Base-by-base conservation (phyloP, 2,797 vertebrate species). In the Catamblyrhynchus diadema region DNA sequence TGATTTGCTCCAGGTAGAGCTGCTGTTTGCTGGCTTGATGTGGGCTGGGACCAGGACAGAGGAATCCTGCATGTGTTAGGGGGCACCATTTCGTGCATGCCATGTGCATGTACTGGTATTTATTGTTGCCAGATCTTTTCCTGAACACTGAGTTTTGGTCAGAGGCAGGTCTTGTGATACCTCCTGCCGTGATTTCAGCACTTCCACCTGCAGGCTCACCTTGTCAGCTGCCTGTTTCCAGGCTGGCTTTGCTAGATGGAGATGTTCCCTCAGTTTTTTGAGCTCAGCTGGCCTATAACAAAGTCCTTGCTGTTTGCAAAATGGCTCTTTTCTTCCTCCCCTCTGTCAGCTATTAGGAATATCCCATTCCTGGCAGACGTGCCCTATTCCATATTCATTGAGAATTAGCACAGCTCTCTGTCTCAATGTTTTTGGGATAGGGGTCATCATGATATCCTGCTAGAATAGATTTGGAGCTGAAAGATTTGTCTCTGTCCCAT, bases 101-200 rank as follows among this genome's bases (percentile, higher is more conserved):
- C 27, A 9, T 5, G 6, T 45, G n/a, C 32, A 22, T 0, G 12
- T 15, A 6, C 5, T 0, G 0, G 39, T 21, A 21, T n/a, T 35
- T 42, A 22, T 60, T 39, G 17, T 9, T 39, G 33, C 50, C 62
- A 69, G 21, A 13, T 69, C 47, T 48, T 80, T 19, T 65, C 23
- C 71, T 66, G 75, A 75, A 39, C 41, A 7, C 12, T 25, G 33
- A 9, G 18, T 19, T 86, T 72, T 61, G 66, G 69, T n/a, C 51
- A 84, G 84, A 71, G 47, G 10, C 39, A 47, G 47, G 6, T 14
- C 39, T 66, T 83, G 84, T 65, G 81, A 47, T 6, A 19, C 37
- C 39, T 85, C 69, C 33, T 74, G 67, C 67, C 6, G 0, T 1
- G 2, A 23, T 64, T 87, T 87, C 78, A 85, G 42, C 50, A 27